Evolutionary conservation across 2,888 invertebrate genomes (phyloP).

Genomic region (Caenorhabditis becei): DNA sequence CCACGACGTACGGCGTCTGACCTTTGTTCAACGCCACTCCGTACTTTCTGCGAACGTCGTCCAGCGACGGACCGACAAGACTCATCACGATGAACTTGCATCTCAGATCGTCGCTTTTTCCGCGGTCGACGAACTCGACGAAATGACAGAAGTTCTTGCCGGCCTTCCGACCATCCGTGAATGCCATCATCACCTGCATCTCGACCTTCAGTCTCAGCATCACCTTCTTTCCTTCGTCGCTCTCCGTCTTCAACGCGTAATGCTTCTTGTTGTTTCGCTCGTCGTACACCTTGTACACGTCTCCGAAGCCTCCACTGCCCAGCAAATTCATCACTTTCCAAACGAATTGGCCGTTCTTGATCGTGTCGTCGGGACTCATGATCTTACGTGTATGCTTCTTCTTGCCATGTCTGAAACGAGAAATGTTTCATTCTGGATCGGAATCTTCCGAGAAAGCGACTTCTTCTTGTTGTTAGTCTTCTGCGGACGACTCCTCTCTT

Average conservation of each 20-base stretch:
- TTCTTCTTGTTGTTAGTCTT: slow-evolving; percentile 20
- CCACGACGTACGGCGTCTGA: slow-evolving; percentile 40
- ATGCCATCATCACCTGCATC: slow-evolving; percentile 53
- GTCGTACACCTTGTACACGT: slow-evolving; percentile 63
- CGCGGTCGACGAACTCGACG: slow-evolving; percentile 66
- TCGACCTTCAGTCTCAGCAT: slow-evolving; percentile 69
- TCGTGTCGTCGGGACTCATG: slow-evolving; percentile 38
- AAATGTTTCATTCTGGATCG: background rate
- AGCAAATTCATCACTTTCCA: slow-evolving; percentile 55
- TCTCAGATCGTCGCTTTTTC: slow-evolving; percentile 54
- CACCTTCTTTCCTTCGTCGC: slow-evolving; percentile 59
- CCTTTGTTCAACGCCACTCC: slow-evolving; percentile 25
- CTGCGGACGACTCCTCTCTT: slow-evolving; percentile 12
- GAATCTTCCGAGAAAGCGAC: background rate
- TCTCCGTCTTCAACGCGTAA: slow-evolving; percentile 69
- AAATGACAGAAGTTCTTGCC: slow-evolving; percentile 39
- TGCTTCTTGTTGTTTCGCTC: slow-evolving; percentile 24
- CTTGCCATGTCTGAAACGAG: slow-evolving; percentile 12
- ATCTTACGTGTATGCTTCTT: slow-evolving; percentile 36
- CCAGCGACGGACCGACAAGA: slow-evolving; percentile 65
- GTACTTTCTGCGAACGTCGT: slow-evolving; percentile 62
- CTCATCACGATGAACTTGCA: slow-evolving; percentile 71
- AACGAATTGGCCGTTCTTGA: slow-evolving; percentile 36
- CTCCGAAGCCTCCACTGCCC: slow-evolving; percentile 68
- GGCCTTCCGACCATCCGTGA: slow-evolving; percentile 26